Evolutionary conservation across 2,113 vertebrate genomes (phyloP).

Genomic region (Promerops cafer): DNA sequence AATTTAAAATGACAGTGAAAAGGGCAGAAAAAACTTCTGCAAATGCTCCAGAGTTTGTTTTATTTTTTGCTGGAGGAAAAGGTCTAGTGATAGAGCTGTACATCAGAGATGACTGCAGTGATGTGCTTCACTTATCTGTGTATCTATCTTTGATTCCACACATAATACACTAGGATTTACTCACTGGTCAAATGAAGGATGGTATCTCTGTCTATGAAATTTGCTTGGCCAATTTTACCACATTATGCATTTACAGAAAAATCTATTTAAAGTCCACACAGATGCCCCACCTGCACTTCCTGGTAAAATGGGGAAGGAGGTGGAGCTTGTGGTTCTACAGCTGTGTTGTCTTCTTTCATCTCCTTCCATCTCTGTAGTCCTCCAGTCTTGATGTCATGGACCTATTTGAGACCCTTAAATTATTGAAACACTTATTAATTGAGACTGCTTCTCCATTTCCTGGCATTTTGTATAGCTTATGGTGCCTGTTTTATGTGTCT

Average conservation of each 20-base stretch:
- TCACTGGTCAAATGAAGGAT: background rate
- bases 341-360: background rate
- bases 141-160: background rate
- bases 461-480: background rate
- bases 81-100: background rate
- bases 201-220: background rate
- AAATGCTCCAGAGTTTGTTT: background rate
- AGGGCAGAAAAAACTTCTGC: background rate
- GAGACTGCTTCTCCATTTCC: background rate
- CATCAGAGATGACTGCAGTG: background rate
- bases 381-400: background rate
- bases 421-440: background rate
- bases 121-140: rapidly evolving
- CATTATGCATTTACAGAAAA: background rate
- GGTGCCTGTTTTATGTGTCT: background rate
- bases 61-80: background rate
- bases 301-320: background rate
- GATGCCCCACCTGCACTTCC: background rate
- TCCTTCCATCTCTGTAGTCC: background rate
- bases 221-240: background rate
- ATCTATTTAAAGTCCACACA: rapidly evolving
- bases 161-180: background rate
- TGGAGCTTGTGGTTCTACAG: background rate
- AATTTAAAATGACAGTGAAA: background rate
- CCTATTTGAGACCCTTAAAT: background rate